Conservation (phyloP, 2,797 vertebrate genomes). For the Onychomys torridus region DNA sequence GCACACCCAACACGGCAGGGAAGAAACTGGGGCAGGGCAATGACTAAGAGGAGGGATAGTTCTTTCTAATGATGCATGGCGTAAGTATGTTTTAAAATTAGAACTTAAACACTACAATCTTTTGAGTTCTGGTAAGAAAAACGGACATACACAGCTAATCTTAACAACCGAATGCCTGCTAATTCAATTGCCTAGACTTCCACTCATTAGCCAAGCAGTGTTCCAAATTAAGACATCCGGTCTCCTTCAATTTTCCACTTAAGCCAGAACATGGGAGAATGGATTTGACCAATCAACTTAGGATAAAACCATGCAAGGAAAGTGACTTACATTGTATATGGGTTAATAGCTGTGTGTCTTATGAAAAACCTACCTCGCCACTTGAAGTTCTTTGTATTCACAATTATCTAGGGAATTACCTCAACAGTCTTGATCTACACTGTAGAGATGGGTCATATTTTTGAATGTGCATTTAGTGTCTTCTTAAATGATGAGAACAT, state of each 20-base stretch:
- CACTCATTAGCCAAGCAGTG: conserved; percentile 76
- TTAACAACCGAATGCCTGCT: conserved; percentile 74
- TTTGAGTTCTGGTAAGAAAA: conserved; percentile 40
- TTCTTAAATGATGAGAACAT: conserved; percentile 15
- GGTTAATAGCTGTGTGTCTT: not conserved
- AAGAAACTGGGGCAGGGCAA: not conserved
- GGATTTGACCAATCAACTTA: conserved; percentile 78
- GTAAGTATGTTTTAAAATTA: conserved; percentile 33
- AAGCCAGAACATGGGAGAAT: conserved; percentile 79
- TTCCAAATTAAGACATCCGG: conserved; percentile 84
- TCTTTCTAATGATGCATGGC: not conserved
- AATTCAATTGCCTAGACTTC: conserved; percentile 71
- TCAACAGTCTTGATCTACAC: not conserved
- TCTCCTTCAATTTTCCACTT: conserved; percentile 83
- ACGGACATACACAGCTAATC: conserved; percentile 11
- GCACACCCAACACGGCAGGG: not conserved
- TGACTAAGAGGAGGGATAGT: not conserved
- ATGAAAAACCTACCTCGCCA: conserved; percentile 10
- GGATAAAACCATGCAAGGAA: conserved; percentile 80
- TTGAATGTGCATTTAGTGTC: conserved; percentile 13
- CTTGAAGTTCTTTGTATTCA: not conserved
- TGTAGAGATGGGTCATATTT: conserved; percentile 5
- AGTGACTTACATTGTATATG: conserved; percentile 2
- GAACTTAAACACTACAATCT: conserved; percentile 49
- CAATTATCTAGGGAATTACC: conserved; percentile 37